Evolutionary conservation across 1,140 invertebrate genomes (phyloP), one percentile per base, ranked within the genome.

Genomic region (Drosophila equinoxialis): DNA sequence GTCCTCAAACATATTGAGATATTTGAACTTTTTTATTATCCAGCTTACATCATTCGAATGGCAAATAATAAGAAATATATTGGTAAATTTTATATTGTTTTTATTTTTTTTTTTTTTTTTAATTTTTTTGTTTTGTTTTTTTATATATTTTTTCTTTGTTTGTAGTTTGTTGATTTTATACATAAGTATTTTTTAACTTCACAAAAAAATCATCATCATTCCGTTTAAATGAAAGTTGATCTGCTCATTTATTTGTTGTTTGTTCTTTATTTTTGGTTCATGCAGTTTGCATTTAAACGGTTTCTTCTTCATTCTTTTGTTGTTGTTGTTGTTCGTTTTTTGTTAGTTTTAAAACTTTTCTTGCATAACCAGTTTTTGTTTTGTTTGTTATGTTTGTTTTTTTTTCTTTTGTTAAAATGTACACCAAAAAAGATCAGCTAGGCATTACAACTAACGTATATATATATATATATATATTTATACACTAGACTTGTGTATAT

Each of bases 371-470:
- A 78, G 68, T 77, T 48, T 23, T 65, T 10, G 68, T 77, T 48
- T 23, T n/a, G n/a, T n/a, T 59, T 26, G 17, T 23, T 51, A 10
- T 23, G 17, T 51, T 75, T 37, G 42, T 51, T 76, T 76, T 30
- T 3, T 30, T 26, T 1, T 26, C 3, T 69, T 76, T 66, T 63
- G 71, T 86, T 78, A 85, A 85, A 86, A 86, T 79, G 65, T 81
- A 86, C 82, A 85, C 81, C 81, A 85, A 85, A 86, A 76, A 85
- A 81, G 74, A 80, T 72, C 77, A 74, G 74, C 77, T 81, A 85
- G 81, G 71, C 64, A 78, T 74, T 81, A 85, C 74, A 71, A 75
- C 82, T 85, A 85, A 51, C 45, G 66, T 67, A 77, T 65, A 68
- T 80, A 48, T 48, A 48, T 51, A 62, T 78, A 65, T 61, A 61